Base-by-base conservation (phyloP, 2,113 vertebrate genomes). In the Urocolius indicus region DNA sequence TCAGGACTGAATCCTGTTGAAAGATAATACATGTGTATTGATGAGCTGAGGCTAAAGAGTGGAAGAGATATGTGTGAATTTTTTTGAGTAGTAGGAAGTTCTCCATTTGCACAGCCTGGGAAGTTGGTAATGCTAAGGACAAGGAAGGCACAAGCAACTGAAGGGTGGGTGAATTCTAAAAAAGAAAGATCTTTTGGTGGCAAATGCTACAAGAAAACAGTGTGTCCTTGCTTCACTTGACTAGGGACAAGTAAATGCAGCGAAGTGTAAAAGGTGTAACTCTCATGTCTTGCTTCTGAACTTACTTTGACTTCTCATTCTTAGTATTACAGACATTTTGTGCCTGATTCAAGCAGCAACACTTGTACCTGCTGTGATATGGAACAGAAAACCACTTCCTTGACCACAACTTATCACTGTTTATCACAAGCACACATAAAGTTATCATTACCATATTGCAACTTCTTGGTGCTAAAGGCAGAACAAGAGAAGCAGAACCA, bases 231-330 rank as follows among this genome's bases (percentile, higher is more conserved):
- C 41, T 84, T 89, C 36, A 24, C 45, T 62, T 0, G 0, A 10
- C 34, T 36, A 52, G n/a, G 10, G 27, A 23, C n/a, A 66, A 27
- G 11, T 20, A 62, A 55, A 43, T 34, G 5, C 36, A 26, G 73
- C 2, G 0, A 11, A 61, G 69, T 41, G 6, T 58, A n/a, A 76
- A 85, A 95, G 13, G 6, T 57, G 2, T 81, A 90, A 66, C 21
- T 55, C 59, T 52, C 2, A 5, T 84, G 34, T 26, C 51, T 87
- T 77, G 38, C 21, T 65, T 55, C 82, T 85, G 87, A 89, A 95
- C 95, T 95, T 18, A 10, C 7, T 55, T 79, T 96, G 97, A 97
- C 96, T 97, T 98, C 76, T 97, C 91, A 6, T 72, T 97, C 80
- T 97, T 84, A 97, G 80, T 96, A 23, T 52, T 76, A 54, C 1